Conservation (phyloP, 35 echinoderm and acorn worm genomes). For the Lytechinus variegatus region DNA sequence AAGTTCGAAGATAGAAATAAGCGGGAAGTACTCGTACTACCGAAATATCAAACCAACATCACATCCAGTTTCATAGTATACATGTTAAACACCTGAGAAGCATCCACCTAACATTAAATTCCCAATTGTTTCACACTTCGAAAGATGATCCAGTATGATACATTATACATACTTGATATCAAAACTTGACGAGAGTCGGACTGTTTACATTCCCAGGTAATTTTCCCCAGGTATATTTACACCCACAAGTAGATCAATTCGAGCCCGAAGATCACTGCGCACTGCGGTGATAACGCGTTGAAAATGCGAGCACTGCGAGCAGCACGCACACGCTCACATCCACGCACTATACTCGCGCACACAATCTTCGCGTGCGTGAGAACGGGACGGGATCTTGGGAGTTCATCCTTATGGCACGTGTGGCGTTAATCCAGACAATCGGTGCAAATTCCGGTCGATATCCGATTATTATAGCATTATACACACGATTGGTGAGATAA, state of each 20-base stretch:
- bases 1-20: not conserved
- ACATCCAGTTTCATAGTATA: no score
- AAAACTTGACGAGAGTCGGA: not conserved
- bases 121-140: not conserved
- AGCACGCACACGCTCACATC: not conserved
- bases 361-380: not conserved
- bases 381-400: not conserved
- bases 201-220: not conserved
- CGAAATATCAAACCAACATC: not conserved
- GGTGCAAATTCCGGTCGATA: not conserved
- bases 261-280: no score
- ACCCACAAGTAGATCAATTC: not conserved
- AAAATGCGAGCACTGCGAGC: not conserved
- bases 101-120: not conserved
- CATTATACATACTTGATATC: not conserved
- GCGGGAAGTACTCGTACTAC: not conserved
- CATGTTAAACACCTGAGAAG: not conserved
- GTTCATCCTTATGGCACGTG: not conserved
- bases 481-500: not conserved
- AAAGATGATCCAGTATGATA: not conserved
- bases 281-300: not conserved
- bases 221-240: not conserved
- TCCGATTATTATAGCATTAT: slow-evolving; percentile 5
- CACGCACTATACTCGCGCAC: not conserved
- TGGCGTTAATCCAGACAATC: slow-evolving; percentile 10